phyloP scores from a whole-genome alignment of 1,140 invertebrate genomes.

The Formica exsecta region DNA sequence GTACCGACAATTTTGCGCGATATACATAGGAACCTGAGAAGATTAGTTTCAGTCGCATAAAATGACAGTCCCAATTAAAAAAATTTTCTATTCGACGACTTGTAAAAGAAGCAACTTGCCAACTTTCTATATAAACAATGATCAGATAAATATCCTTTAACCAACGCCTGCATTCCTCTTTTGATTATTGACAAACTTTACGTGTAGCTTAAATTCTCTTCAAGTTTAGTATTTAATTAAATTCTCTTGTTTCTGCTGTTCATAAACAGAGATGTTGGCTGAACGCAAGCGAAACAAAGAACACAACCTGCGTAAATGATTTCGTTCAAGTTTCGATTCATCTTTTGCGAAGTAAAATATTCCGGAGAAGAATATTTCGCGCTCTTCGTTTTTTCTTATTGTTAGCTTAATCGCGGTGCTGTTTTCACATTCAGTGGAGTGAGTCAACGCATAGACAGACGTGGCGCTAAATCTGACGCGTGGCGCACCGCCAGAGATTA shows the following conservation, averaged over 20 bases:
- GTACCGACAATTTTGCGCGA: neutral
- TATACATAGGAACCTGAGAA: neutral
- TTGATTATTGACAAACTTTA: neutral
- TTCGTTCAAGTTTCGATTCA: neutral
- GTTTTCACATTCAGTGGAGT: constrained; percentile 13
- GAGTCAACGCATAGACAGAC: constrained; percentile 3
- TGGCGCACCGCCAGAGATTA: neutral
- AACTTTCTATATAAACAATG: constrained; percentile 6
- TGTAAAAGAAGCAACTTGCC: neutral
- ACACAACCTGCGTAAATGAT: neutral
- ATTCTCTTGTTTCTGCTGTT: neutral
- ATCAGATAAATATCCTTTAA: constrained; percentile 21
- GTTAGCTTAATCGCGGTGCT: neutral
- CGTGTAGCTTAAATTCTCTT: neutral
- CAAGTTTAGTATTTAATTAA: neutral
- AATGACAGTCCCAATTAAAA: neutral
- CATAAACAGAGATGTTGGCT: neutral
- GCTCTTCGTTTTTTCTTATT: neutral
- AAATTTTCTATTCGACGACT: constrained; percentile 19
- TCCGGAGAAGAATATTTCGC: neutral
- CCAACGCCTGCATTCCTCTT: neutral
- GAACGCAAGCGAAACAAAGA: neutral
- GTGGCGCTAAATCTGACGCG: constrained; percentile 35
- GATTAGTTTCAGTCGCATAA: neutral
- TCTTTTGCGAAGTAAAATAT: neutral